Conservation (phyloP, 2,888 invertebrate genomes). For the Acrobasis consociella region DNA sequence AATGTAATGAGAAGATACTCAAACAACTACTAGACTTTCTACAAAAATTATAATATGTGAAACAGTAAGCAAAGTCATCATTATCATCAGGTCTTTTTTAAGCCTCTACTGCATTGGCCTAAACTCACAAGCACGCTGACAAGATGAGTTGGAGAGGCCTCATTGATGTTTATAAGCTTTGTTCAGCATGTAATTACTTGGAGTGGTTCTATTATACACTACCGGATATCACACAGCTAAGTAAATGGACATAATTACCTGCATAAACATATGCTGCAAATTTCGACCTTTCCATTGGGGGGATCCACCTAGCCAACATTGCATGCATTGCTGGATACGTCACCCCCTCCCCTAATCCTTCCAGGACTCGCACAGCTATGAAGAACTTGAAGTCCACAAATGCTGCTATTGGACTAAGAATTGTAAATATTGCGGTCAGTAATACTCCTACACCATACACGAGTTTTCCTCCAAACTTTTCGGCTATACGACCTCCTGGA, state of each 20-base stretch:
- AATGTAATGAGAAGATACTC: too few species aligned
- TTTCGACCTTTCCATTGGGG: constrained; percentile 94
- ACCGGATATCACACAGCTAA: too few species aligned
- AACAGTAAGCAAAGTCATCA: too few species aligned
- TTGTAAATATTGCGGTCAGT: constrained; percentile 90
- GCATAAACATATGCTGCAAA: constrained; percentile 95
- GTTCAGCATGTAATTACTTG: too few species aligned
- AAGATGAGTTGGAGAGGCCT: too few species aligned
- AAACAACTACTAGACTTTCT: too few species aligned
- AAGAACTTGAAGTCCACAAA: constrained; percentile 85
- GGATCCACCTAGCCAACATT: constrained; percentile 96
- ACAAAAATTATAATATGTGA: too few species aligned
- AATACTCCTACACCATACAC: constrained; percentile 92
- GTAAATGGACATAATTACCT: constrained; percentile 65
- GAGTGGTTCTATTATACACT: too few species aligned
- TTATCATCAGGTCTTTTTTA: too few species aligned
- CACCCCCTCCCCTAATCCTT: constrained; percentile 94
- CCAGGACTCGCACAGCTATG: constrained; percentile 88
- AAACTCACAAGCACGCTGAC: too few species aligned
- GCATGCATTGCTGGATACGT: constrained; percentile 97
- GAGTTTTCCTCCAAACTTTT: constrained; percentile 93
- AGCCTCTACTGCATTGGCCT: too few species aligned
- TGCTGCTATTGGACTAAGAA: constrained; percentile 92
- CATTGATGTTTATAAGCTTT: too few species aligned
- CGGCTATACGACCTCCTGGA: constrained; percentile 92